Evolutionary conservation across 2,888 invertebrate species (phyloP).

Genomic region (Chalcosyrphus nemorum): DNA sequence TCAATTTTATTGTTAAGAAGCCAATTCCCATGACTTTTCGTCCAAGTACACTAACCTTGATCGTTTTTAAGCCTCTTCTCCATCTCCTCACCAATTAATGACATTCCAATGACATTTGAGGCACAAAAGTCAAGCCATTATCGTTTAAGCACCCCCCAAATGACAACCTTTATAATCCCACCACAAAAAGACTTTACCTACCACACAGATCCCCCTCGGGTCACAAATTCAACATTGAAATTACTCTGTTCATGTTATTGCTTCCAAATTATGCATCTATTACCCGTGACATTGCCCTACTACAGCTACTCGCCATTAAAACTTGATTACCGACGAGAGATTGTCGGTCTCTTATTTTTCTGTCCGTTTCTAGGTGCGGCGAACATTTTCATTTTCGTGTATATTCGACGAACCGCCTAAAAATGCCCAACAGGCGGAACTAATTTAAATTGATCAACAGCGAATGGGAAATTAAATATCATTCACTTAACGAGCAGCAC

Average conservation of each 20-base stretch:
- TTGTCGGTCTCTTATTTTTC: conserved; percentile 6
- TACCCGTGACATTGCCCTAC: conserved; percentile 37
- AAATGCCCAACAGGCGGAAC: conserved; percentile 72
- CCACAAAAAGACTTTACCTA: background rate
- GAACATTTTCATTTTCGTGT: conserved; percentile 42
- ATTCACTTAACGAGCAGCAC: conserved; percentile 60
- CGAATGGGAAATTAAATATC: conserved; percentile 70
- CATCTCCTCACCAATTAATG: conserved; percentile 45
- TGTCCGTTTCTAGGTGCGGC: conserved; percentile 16
- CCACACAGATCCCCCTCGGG: too few species aligned
- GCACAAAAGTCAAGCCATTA: conserved; percentile 30
- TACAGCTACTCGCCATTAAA: conserved; percentile 40
- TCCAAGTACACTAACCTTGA: conserved; percentile 26
- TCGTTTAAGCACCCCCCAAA: conserved; percentile 18
- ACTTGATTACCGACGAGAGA: conserved; percentile 62
- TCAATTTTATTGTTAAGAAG: conserved; percentile 23
- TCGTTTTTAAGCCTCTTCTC: background rate
- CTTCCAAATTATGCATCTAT: conserved; percentile 51
- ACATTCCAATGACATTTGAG: conserved; percentile 43
- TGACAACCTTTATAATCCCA: conserved; percentile 38
- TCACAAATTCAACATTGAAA: conserved; percentile 36
- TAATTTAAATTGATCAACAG: conserved; percentile 70
- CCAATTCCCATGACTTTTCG: conserved; percentile 28
- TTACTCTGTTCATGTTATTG: conserved; percentile 34
- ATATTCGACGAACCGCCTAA: conserved; percentile 68